A percentile compares a stretch with the other conserved stretches of the same genome.
Evolutionary conservation across 1,140 invertebrate species (phyloP).

Genomic region (Drosophila pachea): DNA sequence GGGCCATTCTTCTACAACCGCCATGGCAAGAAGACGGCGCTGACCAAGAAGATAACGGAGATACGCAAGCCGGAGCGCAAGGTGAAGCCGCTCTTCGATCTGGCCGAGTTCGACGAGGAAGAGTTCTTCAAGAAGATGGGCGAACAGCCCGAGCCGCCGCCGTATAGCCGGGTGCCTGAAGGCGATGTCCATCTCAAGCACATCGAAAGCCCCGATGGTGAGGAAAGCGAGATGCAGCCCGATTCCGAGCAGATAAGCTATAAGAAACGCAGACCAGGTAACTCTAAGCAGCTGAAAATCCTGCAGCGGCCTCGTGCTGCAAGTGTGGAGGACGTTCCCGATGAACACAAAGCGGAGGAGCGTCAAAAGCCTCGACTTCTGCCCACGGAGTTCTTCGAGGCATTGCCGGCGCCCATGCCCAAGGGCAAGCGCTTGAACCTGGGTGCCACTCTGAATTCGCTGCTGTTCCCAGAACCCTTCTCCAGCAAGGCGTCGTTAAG

Average conservation of each 20-base stretch:
- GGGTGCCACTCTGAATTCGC: slow-evolving; percentile 59
- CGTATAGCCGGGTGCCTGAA: slow-evolving; percentile 60
- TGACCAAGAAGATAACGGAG: slow-evolving; percentile 74
- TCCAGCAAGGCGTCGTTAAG: slow-evolving; percentile 48
- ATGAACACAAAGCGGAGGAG: slow-evolving; percentile 15
- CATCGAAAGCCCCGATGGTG: slow-evolving; percentile 63
- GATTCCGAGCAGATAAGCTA: slow-evolving; percentile 35
- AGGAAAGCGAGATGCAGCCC: slow-evolving; percentile 48
- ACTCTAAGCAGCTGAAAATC: slow-evolving; percentile 51
- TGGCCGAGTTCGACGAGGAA: slow-evolving; percentile 71
- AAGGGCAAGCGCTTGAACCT: slow-evolving; percentile 46
- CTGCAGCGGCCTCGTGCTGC: slow-evolving; percentile 32
- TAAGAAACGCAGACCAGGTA: slow-evolving; percentile 27
- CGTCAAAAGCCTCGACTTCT: slow-evolving; percentile 39
- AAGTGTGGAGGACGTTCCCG: slow-evolving; percentile 20
- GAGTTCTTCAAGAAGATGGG: slow-evolving; percentile 73
- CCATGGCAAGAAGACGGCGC: slow-evolving; percentile 50
- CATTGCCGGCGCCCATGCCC: slow-evolving; percentile 36
- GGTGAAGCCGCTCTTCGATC: slow-evolving; percentile 55
- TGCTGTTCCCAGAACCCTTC: slow-evolving; percentile 72
- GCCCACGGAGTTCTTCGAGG: slow-evolving; percentile 72
- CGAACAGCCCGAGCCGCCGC: slow-evolving; percentile 54
- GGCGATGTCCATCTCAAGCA: slow-evolving; percentile 70
- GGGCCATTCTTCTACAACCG: slow-evolving; percentile 66
- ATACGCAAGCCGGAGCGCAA: slow-evolving; percentile 70